Evolutionary conservation across 1,140 invertebrate genomes (phyloP), one percentile per base, ranked within the genome.

Genomic region (Hyphantria cunea): DNA sequence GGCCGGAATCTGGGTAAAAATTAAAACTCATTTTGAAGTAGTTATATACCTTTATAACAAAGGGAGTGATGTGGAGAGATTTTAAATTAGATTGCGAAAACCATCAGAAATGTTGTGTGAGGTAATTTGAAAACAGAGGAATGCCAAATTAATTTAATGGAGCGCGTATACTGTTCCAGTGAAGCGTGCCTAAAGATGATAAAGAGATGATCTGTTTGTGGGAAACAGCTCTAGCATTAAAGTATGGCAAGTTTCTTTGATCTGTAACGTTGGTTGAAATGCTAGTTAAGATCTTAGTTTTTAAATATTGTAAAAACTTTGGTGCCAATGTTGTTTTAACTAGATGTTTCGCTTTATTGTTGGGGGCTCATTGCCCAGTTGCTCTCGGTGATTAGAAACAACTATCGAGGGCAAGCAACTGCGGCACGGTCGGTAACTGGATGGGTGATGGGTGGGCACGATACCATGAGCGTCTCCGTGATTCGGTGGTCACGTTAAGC

Each of bases 51-150:
- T n/a, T n/a, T n/a, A n/a, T n/a, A n/a, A n/a, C n/a, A n/a, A n/a
- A n/a, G n/a, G n/a, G n/a, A n/a, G 17, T 25, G 5, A 25, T 5
- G 17, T 25, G 17, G 5, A 25, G 17, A 5, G 17, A 25, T 25
- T 25, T 25, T 25, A 25, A 61, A 66, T 51, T 31, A 37, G 51
- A 55, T 64, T 52, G 53, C 17, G 52, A n/a, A n/a, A 48, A 74
- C 71, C 65, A 67, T 66, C 59, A 55, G 58, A 66, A 64, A 72
- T 72, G 74, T 77, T 70, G 68, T 67, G 56, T 3, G 67, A 74
- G 66, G 69, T 68, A 68, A 72, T 73, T 79, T 79, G 71, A 70
- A 71, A 78, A 67, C 65, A 63, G 68, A n/a, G 48, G 17, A 42
- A 64, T 78, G 66, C 66, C 61, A 68, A 64, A 66, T 59, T 49